Percentiles rank a stretch among this genome's conserved stretches.
Conservation (phyloP, 2,113 vertebrate genomes). For the Clarias macrocephalus region DNA sequence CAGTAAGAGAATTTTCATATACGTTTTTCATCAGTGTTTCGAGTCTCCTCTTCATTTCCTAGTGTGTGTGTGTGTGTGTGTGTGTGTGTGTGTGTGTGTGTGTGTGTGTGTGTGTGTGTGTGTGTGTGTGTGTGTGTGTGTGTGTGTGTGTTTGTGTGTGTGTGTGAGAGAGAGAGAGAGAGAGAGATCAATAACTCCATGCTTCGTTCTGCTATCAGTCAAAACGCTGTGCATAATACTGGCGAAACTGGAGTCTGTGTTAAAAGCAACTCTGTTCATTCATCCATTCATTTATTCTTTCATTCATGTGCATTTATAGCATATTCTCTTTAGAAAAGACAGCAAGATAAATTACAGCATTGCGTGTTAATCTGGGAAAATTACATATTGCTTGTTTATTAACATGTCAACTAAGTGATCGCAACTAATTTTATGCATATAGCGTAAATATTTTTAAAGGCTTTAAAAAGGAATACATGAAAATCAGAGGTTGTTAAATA, state of each 20-base stretch:
- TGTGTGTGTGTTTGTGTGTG: neutral
- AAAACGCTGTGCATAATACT: conserved; percentile 13
- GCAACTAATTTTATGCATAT: conserved; percentile 36
- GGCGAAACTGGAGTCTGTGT: neutral
- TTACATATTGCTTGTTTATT: conserved; percentile 24
- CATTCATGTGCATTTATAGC: neutral
- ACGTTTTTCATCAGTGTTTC: conserved; percentile 3
- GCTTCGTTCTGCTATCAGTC: conserved; percentile 9
- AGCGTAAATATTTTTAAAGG: neutral
- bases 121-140: neutral
- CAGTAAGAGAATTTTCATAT: neutral
- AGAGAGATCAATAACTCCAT: conserved; percentile 32
- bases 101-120: conserved; percentile 1
- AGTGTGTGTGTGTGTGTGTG: neutral
- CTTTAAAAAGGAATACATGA: neutral
- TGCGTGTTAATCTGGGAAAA: neutral
- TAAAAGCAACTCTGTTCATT: neutral
- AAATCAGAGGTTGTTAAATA: neutral
- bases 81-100: conserved; percentile 5
- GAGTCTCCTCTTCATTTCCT: conserved; percentile 28
- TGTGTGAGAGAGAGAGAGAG: conserved; percentile 26
- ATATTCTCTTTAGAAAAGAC: neutral
- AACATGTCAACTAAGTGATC: neutral
- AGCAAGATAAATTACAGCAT: neutral
- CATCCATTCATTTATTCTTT: neutral